Base-by-base conservation (phyloP, 2,113 vertebrate genomes). In the Etheostoma cragini region DNA sequence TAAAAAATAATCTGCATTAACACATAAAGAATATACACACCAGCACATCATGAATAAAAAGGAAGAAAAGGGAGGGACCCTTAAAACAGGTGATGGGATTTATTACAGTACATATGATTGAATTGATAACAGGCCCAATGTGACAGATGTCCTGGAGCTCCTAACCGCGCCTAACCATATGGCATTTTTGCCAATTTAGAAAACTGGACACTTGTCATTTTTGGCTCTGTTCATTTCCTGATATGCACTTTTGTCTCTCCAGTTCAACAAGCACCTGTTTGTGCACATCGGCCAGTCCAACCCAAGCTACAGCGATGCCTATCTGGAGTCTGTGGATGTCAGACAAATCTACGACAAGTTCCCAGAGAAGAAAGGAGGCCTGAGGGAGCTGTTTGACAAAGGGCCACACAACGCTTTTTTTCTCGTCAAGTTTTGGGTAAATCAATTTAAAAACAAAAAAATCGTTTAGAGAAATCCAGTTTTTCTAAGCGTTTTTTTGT, bases 281-380 rank as follows among this genome's bases (percentile, higher is more conserved):
- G 96, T 98, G 72, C 98, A 98, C 90, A 97, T 97, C 7, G 96
- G 96, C 85, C 97, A 97, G 95, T 96, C 96, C 26, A 97, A 96
- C 93, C 97, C 97, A 33, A 96, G 95, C 90, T 97, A 96, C 91
- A 96, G 86, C 14, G 97, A 97, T 79, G 95, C 96, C 83, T 97
- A 96, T 94, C 96, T 98, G 81, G 97, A 98, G 93, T 97, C 97
- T 0, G 96, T 97, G 91, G 97, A 98, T 91, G 94, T 97, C 87
- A 93, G 96, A 78, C 97, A 99, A 95, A 98, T 98, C 91, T 98
- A 97, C 53, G 97, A 98, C 94, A 98, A 98, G 86, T 98, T 98
- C 92, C 97, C 97, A 0, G 97, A 99, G 91, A 98, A 97, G 85
- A 98, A 98, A 91, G 97, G 97, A 2, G 97, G 97, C 46, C 92